These are phyloP conservation scores for Tamandua tetradactyla DNA, from an alignment of 2,797 vertebrate genomes.

Conservation along the genomic window DNA sequence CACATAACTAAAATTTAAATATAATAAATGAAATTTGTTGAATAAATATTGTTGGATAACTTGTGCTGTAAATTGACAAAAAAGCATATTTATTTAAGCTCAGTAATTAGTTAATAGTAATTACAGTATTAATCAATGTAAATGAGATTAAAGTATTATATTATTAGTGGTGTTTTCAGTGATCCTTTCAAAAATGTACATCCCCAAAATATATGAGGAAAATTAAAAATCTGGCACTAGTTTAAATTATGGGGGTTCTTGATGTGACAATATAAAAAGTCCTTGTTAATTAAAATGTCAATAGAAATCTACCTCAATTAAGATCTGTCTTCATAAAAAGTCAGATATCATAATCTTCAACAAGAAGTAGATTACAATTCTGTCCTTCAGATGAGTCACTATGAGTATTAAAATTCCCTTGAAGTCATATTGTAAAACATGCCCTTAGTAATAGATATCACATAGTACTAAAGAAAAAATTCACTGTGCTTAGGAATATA, in stretches of 20 bases:
- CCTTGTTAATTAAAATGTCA: slow-evolving; percentile 61
- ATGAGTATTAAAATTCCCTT: background rate
- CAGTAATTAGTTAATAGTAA: too few relatives aligned
- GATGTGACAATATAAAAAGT: slow-evolving; percentile 47
- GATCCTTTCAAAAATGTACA: slow-evolving; percentile 31
- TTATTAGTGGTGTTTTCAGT: slow-evolving; percentile 33
- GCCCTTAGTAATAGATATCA: background rate
- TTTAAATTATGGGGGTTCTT: slow-evolving; percentile 46
- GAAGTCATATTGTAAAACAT: background rate
- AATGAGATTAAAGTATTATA: slow-evolving; percentile 56
- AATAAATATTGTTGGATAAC: slow-evolving; percentile 22
- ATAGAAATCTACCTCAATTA: slow-evolving; percentile 60
- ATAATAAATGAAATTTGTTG: slow-evolving; percentile 43
- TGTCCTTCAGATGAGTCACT: background rate
- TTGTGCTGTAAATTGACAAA: background rate
- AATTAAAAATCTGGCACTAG: slow-evolving; percentile 29
- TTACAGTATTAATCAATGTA: slow-evolving; percentile 20
- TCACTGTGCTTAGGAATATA: background rate
- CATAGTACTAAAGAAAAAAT: background rate
- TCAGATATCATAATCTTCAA: slow-evolving; percentile 3
- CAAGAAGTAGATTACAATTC: background rate
- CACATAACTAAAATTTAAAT: slow-evolving; percentile 62
- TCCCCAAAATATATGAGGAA: slow-evolving; percentile 43
- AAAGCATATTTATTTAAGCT: slow-evolving; percentile 23
- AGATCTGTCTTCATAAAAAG: slow-evolving; percentile 11